Base-by-base conservation (phyloP, 1,140 invertebrate genomes). In the Thaumetopoea pityocampa region DNA sequence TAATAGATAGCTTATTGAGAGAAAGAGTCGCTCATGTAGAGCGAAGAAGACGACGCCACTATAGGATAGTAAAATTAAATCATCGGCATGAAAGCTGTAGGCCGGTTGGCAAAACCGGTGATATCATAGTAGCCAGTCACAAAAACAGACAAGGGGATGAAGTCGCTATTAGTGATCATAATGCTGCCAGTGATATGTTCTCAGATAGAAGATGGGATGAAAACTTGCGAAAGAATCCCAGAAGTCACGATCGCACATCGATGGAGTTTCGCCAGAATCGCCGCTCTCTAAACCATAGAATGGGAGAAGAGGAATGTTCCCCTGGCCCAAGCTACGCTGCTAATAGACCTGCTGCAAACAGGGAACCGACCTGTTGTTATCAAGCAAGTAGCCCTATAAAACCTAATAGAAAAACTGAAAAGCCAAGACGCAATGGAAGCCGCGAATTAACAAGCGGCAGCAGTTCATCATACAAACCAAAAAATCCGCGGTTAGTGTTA, bases 71-170 rank as follows among this genome's bases (percentile, higher is more conserved):
- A 1, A 84, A 84, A 51, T 44, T 83, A 10, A 83, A 83, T 32
- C 70, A 84, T 48, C 62, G 73, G 4, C 68, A 80, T 18, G 73
- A 79, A 49, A 78, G 61, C 35, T 76, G 67, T 35, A 53, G 73
- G 36, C 42, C 74, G 1, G 45, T 84, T 5, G 80, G 80, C 14
- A 84, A 84, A 53, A 84, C 76, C 9, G 77, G 80, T 3, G 77
- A 81, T 52, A 77, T 84, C 14, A 81, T 84, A 20, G 80, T 84
- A 14, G 80, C 80, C 5, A 84, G 66, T 35, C 65, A 81, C 28
- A 81, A 84, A 57, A 65, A 69, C 23, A 73, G 47, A 30, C 55
- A 58, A 24, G 57, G 58, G 20, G 68, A 63, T 6, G 54, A 70
- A 9, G 27, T 51, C 1, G 26, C 46, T 2, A 40, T 51, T 1